Percentiles rank a stretch among this genome's conserved stretches.
These are phyloP conservation scores for Drosophila orena DNA, from an alignment of 1,140 invertebrate genomes.

Conservation along the genomic window DNA sequence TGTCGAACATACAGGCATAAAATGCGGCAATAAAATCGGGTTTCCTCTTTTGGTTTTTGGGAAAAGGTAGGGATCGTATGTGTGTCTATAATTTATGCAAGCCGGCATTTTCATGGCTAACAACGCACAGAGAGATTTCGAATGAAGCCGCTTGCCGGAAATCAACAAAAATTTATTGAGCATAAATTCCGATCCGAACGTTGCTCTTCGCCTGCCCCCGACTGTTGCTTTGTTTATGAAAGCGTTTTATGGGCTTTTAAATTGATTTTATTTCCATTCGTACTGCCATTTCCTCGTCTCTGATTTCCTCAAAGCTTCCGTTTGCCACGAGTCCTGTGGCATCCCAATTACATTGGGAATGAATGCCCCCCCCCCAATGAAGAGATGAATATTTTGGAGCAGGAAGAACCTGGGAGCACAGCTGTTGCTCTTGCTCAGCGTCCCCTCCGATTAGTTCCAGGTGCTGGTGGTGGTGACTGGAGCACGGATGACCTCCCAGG, in stretches of 20 bases:
- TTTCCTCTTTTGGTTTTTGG: slow-evolving; percentile 11
- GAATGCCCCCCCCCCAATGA: slow-evolving; percentile 42
- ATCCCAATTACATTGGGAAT: slow-evolving; percentile 37
- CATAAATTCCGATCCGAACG: slow-evolving; percentile 80
- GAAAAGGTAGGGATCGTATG: slow-evolving; percentile 51
- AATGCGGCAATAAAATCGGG: slow-evolving; percentile 66
- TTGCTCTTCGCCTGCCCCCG: slow-evolving; percentile 38
- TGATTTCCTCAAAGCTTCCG: slow-evolving; percentile 61
- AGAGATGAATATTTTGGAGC: slow-evolving; percentile 41
- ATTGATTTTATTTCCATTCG: slow-evolving; percentile 78
- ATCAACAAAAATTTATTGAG: slow-evolving; percentile 84
- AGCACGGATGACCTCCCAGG: slow-evolving; percentile 15
- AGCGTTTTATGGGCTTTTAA: slow-evolving; percentile 80
- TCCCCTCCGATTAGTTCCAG: slow-evolving; percentile 5
- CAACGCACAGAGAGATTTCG: slow-evolving; percentile 20
- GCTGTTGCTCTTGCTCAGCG: slow-evolving; percentile 48
- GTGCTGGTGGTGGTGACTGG: background rate
- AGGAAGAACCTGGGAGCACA: slow-evolving; percentile 14
- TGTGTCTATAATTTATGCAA: slow-evolving; percentile 75
- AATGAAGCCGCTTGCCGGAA: slow-evolving; percentile 55
- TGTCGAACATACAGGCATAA: slow-evolving; percentile 56
- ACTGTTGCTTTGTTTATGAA: slow-evolving; percentile 61
- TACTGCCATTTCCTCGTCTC: slow-evolving; percentile 54
- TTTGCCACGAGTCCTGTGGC: slow-evolving; percentile 5
- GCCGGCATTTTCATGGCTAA: slow-evolving; percentile 71